phyloP scores from a whole-genome alignment of 2,113 vertebrate genomes.

The Coregonus clupeaformis region DNA sequence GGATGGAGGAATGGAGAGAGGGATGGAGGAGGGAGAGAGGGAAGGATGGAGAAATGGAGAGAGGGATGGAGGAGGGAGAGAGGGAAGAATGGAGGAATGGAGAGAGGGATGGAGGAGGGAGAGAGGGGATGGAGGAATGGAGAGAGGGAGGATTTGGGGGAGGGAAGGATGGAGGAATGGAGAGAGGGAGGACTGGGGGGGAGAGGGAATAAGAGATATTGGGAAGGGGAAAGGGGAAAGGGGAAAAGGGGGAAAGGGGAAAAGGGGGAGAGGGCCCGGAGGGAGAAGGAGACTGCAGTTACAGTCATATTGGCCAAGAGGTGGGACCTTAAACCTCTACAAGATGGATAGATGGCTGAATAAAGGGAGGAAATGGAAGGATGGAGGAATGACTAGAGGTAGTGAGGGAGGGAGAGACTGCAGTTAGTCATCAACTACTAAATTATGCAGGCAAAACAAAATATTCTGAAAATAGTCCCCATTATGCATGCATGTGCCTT shows the following conservation, averaged over 20 bases:
- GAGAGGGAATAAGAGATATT: not conserved
- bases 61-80: not conserved
- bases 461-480: slow-evolving; percentile 57
- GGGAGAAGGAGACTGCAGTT: not conserved
- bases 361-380: not conserved
- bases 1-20: not conserved
- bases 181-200: no score
- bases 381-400: slow-evolving; percentile 12
- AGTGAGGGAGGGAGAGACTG: slow-evolving; percentile 22
- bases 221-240: no score
- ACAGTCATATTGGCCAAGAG: no score
- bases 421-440: slow-evolving; percentile 31
- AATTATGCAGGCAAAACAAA: slow-evolving; percentile 46
- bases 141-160: not conserved
- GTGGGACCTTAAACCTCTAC: not conserved
- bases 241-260: not conserved
- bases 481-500: slow-evolving; percentile 55
- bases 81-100: slow-evolving; percentile 4
- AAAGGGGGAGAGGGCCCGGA: not conserved
- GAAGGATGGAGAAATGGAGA: no score
- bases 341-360: not conserved
- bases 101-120: no score
- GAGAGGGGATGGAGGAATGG: not conserved
- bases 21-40: slow-evolving; percentile 1
- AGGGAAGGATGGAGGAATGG: not conserved